Base-by-base conservation (phyloP, 1,140 invertebrate genomes). In the Drosophila gunungcola region DNA sequence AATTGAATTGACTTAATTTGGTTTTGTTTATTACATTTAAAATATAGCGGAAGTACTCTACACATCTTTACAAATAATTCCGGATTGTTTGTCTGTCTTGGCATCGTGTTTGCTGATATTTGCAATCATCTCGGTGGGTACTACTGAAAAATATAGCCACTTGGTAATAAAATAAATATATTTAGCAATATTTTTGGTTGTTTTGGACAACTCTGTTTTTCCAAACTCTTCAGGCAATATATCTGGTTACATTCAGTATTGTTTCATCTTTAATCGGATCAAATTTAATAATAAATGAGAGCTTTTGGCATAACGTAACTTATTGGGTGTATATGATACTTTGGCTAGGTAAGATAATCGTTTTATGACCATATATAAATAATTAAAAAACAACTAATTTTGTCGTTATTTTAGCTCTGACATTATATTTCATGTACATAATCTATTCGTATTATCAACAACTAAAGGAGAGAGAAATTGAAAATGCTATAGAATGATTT, bases 341-440 rank as follows among this genome's bases (percentile, higher is more conserved):
- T 29, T 46, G 38, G 56, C n/a, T 58, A 9, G 41, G 52, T 70
- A 54, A 57, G 34, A 4, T 16, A n/a, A 10, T 10, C 16, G 16
- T 21, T 21, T 3, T 3, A 7, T 32, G 6, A n/a, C 27, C 3
- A 9, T 3, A 9, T 25, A 0, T 38, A 36, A 4, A 27, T 11
- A 21, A 21, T 21, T 21, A n/a, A n/a, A n/a, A n/a, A n/a, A 41
- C 5, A 36, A 1, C 12, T 13, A 21, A 11, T 11, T 21, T 3
- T 25, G 3, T 3, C 4, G 11, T 2, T 11, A 7, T 48, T 67
- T 34, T 13, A 79, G 76, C 9, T 2, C 3, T 36, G 3, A 56
- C 25, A 6, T 4, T 29, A 1, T 79, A 74, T 42, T 67, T 56
- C 46, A 16, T 79, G 10, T 67, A 67, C 27, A 73, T 78, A 12